Percentiles rank a stretch among this genome's conserved stretches.
Evolutionary conservation across 2,888 invertebrate species (phyloP).

Genomic region (Neoascia interrupta): DNA sequence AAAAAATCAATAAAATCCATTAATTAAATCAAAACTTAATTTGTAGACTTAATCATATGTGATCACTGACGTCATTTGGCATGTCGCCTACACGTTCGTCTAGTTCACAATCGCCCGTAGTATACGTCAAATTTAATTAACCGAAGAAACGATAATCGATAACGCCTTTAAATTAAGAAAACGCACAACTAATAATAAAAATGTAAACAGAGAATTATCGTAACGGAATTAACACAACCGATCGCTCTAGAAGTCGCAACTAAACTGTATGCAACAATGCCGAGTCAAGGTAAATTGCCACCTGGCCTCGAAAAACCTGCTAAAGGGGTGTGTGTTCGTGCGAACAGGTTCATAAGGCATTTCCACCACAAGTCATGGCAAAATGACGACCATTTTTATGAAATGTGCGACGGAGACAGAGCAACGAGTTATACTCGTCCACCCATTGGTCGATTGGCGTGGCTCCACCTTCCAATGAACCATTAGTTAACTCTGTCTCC

Average conservation of each 20-base stretch:
- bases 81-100: slow-evolving; percentile 4
- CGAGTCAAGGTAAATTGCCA: slow-evolving; percentile 55
- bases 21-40: slow-evolving; percentile 51
- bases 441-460: not conserved
- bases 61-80: slow-evolving; percentile 38
- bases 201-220: slow-evolving; percentile 46
- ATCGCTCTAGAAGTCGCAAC: slow-evolving; percentile 48
- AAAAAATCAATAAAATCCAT: slow-evolving; percentile 39
- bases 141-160: slow-evolving; percentile 1
- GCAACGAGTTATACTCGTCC: slow-evolving; percentile 20
- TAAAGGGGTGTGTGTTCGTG: slow-evolving; percentile 53
- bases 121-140: slow-evolving; percentile 25
- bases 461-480: slow-evolving; percentile 34
- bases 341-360: slow-evolving; percentile 46
- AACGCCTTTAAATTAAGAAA: slow-evolving; percentile 15
- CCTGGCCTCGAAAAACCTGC: slow-evolving; percentile 44
- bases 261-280: slow-evolving; percentile 46
- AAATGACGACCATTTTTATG: slow-evolving; percentile 60
- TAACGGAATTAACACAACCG: slow-evolving; percentile 66
- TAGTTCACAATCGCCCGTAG: not conserved
- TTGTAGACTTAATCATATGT: slow-evolving; percentile 30
- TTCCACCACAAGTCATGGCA: slow-evolving; percentile 10
- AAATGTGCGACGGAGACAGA: slow-evolving; percentile 37
- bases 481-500: slow-evolving; percentile 6
- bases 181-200: slow-evolving; percentile 27